These are phyloP conservation scores for Tetragnatha versicolor DNA, from an alignment of 1,140 invertebrate species.

Conservation along the genomic window DNA sequence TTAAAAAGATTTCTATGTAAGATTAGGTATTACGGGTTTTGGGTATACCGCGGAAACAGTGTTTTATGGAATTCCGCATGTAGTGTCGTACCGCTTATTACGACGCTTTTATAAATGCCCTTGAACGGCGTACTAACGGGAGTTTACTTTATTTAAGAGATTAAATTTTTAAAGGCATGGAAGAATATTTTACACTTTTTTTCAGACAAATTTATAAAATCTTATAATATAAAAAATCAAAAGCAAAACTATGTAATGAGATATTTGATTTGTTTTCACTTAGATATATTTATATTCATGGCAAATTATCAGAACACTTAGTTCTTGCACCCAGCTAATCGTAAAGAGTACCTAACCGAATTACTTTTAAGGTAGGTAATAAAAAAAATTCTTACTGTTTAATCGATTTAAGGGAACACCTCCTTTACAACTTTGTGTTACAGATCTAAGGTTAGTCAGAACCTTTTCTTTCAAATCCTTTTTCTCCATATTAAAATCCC, in stretches of 20 bases:
- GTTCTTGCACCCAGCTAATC: too few species aligned
- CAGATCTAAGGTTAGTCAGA: conserved; percentile 31
- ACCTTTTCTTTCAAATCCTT: conserved; percentile 20
- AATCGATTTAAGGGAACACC: conserved; percentile 33
- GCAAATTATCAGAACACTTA: not conserved
- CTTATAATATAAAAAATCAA: not conserved
- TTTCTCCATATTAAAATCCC: conserved; percentile 4
- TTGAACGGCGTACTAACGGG: too few species aligned
- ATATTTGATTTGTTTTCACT: not conserved
- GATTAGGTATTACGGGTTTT: too few species aligned
- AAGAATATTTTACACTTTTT: too few species aligned
- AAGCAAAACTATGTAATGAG: not conserved
- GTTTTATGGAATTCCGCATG: too few species aligned
- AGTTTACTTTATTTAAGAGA: too few species aligned
- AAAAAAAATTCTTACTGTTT: conserved; percentile 37
- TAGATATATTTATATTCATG: not conserved
- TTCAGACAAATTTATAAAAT: not conserved
- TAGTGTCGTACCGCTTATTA: too few species aligned
- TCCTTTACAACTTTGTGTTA: conserved; percentile 46
- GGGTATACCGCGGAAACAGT: too few species aligned
- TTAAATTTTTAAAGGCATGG: too few species aligned
- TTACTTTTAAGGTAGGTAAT: not conserved
- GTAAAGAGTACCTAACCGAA: not conserved
- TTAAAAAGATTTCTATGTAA: too few species aligned
- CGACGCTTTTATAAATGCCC: too few species aligned